Evolutionary conservation across 1,140 invertebrate species (phyloP).

Genomic region (Muscidifurax raptorellus): DNA sequence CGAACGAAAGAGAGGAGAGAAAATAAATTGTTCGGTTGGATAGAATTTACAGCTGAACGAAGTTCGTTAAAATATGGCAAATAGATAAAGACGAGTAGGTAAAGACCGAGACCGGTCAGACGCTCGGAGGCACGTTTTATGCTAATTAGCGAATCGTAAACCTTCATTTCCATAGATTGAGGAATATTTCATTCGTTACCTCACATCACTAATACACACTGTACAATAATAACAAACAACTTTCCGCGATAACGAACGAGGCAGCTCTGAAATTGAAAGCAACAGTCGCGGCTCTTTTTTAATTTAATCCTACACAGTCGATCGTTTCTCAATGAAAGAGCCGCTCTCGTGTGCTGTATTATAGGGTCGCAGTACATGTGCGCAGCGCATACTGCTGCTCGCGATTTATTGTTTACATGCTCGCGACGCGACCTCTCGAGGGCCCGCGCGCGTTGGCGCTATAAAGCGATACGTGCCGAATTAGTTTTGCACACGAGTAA

Average conservation of each 20-base stretch:
- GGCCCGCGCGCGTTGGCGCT: not conserved
- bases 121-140: not conserved
- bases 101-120: not conserved
- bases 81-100: not conserved
- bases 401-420: not conserved
- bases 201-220: too few relatives aligned
- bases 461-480: too few relatives aligned
- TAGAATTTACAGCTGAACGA: too few relatives aligned
- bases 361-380: not conserved
- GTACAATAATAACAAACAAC: too few relatives aligned
- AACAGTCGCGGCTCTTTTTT: not conserved
- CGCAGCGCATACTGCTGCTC: not conserved
- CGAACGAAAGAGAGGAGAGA: too few relatives aligned
- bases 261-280: not conserved
- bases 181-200: too few relatives aligned
- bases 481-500: too few relatives aligned
- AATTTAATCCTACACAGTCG: not conserved
- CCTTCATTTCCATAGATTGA: not conserved
- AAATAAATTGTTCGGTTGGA: too few relatives aligned
- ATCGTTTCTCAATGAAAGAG: not conserved
- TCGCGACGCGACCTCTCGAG: conserved; percentile 6
- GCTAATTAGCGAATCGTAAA: not conserved
- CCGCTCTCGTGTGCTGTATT: not conserved
- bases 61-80: too few relatives aligned
- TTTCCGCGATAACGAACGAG: too few relatives aligned